A percentile compares a stretch with the other conserved stretches of the same genome.
Evolutionary conservation across 2,888 invertebrate genomes (phyloP).

Genomic region (Augiades crinisus): DNA sequence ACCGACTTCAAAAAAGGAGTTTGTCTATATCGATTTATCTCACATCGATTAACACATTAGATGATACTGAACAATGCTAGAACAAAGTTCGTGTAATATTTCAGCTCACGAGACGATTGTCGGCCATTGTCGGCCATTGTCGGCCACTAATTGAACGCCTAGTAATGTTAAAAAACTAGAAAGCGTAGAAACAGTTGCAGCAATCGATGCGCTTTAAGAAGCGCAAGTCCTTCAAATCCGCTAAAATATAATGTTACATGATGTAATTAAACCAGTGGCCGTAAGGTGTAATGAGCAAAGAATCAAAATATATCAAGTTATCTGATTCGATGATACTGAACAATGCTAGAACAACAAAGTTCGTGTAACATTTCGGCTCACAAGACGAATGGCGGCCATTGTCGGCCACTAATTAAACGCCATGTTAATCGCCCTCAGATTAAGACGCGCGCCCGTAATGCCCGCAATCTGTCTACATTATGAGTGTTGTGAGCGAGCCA

Average conservation of each 20-base stretch:
- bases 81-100: constrained; percentile 23
- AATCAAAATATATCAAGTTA: too few relatives aligned
- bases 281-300: too few relatives aligned
- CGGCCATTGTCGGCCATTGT: constrained; percentile 62
- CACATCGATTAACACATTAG: too few relatives aligned
- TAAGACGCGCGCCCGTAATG: constrained; percentile 72
- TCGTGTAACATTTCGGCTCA: constrained; percentile 26
- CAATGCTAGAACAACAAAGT: constrained; percentile 11
- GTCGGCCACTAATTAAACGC: constrained; percentile 70
- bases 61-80: constrained; percentile 12
- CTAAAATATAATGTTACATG: too few relatives aligned
- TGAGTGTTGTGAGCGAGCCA: constrained; percentile 50
- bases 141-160: constrained; percentile 69
- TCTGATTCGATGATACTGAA: too few relatives aligned
- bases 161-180: too few relatives aligned
- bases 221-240: too few relatives aligned
- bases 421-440: constrained; percentile 67
- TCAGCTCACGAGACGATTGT: constrained; percentile 46
- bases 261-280: too few relatives aligned
- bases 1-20: too few relatives aligned
- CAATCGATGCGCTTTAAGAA: too few relatives aligned
- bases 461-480: constrained; percentile 71
- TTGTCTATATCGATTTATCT: neutral
- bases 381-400: constrained; percentile 56
- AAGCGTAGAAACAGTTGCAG: too few relatives aligned